phyloP scores from a whole-genome alignment of 2,797 vertebrate genomes.

The Ptychadena robeensis region DNA sequence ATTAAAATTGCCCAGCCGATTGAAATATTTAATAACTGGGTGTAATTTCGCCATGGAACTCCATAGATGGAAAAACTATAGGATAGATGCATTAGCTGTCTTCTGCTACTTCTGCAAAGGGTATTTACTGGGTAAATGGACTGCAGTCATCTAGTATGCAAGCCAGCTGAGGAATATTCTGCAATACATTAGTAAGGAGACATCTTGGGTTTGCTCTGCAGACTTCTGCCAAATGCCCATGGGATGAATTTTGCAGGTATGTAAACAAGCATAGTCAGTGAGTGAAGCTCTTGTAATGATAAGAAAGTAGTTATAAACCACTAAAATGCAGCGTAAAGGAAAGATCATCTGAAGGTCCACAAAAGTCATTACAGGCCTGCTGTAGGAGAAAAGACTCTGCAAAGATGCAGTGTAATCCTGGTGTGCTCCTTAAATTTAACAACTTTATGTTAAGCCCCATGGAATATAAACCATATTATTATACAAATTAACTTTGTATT shows the following conservation, averaged over 20 bases:
- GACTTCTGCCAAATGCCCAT: not conserved
- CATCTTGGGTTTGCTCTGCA: not conserved
- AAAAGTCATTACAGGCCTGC: not conserved
- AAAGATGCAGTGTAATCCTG: slow-evolving; percentile 34
- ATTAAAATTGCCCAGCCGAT: not conserved
- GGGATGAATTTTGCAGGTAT: slow-evolving; percentile 8
- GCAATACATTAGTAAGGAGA: slow-evolving; percentile 12
- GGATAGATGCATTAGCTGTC: not conserved
- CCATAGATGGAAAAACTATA: not conserved
- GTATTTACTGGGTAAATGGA: not conserved
- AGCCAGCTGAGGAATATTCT: not conserved
- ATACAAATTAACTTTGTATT: not conserved
- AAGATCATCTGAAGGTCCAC: not conserved
- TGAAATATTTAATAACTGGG: not conserved
- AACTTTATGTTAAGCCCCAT: not conserved
- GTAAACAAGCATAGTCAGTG: not conserved
- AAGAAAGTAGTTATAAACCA: not conserved
- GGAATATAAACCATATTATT: not conserved
- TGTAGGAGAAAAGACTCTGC: not conserved
- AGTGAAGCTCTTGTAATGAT: not conserved
- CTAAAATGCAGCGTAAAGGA: not conserved
- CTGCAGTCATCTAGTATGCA: slow-evolving; percentile 32
- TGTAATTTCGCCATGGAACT: not conserved
- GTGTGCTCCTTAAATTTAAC: not conserved
- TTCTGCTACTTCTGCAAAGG: not conserved